Percentiles rank a stretch among this genome's conserved stretches.
phyloP scores from a whole-genome alignment of 2,797 vertebrate genomes.

The Eptatretus atami region DNA sequence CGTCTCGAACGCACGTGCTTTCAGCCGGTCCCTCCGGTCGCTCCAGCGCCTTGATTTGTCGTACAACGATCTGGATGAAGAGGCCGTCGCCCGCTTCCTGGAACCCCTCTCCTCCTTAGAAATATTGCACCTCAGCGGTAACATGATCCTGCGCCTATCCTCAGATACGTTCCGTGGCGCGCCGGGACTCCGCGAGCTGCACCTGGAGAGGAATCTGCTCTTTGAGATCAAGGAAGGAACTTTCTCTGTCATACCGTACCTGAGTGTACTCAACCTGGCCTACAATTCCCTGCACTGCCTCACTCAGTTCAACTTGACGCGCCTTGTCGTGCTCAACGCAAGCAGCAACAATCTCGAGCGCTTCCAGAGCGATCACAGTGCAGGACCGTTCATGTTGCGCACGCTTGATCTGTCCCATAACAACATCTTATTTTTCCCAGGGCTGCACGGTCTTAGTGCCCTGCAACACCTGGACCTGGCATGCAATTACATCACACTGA shows the following conservation, averaged over 20 bases:
- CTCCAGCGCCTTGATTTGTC: not conserved
- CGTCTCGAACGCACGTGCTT: too few relatives aligned
- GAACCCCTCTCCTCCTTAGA: not conserved
- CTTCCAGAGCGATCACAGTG: constrained; percentile 23
- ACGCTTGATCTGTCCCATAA: constrained; percentile 25
- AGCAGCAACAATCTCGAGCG: constrained; percentile 60
- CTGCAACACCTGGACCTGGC: not conserved
- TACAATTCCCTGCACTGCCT: constrained; percentile 70
- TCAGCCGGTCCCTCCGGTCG: not conserved
- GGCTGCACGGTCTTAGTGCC: not conserved
- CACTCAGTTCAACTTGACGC: constrained; percentile 42
- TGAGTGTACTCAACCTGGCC: not conserved
- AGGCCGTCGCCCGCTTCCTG: not conserved
- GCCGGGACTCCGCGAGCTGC: not conserved
- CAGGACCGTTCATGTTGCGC: constrained; percentile 19
- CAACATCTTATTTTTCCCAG: not conserved
- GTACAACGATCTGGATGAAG: not conserved
- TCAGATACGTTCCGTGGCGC: not conserved
- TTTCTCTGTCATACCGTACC: not conserved
- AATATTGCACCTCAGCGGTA: not conserved
- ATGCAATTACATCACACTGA: not conserved
- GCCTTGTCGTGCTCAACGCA: constrained; percentile 36
- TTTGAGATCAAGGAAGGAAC: not conserved
- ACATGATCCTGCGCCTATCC: not conserved
- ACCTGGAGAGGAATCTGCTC: constrained; percentile 1